Conservation (phyloP, 1,140 invertebrate genomes). For the Papilio glaucus region DNA sequence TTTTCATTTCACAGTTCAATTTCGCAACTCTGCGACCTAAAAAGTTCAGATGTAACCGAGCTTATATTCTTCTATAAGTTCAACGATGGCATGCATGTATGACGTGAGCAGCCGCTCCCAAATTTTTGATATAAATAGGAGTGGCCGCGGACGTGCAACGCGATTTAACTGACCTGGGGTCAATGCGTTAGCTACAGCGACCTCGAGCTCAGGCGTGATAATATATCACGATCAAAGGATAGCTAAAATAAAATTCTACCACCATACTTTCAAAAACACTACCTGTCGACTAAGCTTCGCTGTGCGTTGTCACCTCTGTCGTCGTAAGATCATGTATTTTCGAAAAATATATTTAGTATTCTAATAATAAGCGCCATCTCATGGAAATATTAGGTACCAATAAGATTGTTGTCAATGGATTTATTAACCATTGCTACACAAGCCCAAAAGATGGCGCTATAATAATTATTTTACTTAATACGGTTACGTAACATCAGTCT, state of each 20-base stretch:
- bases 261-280: neutral
- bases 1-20: neutral
- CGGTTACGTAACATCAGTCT: no score
- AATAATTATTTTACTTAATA: no score
- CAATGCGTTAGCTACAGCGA: neutral
- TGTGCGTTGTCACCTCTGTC: neutral
- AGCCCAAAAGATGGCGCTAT: no score
- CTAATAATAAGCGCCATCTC: no score
- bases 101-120: constrained; percentile 8
- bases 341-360: neutral
- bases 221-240: constrained; percentile 5
- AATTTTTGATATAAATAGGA: constrained; percentile 5
- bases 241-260: neutral
- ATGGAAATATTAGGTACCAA: no score
- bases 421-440: no score
- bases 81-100: neutral
- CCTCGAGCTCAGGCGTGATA: neutral
- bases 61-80: neutral
- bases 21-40: neutral
- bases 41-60: neutral
- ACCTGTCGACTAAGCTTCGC: neutral
- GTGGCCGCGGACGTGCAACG: neutral
- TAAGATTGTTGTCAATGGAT: no score
- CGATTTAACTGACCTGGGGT: constrained; percentile 26
- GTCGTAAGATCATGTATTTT: neutral